Base-by-base conservation (phyloP, 2,888 invertebrate genomes). In the Tachina lurida region DNA sequence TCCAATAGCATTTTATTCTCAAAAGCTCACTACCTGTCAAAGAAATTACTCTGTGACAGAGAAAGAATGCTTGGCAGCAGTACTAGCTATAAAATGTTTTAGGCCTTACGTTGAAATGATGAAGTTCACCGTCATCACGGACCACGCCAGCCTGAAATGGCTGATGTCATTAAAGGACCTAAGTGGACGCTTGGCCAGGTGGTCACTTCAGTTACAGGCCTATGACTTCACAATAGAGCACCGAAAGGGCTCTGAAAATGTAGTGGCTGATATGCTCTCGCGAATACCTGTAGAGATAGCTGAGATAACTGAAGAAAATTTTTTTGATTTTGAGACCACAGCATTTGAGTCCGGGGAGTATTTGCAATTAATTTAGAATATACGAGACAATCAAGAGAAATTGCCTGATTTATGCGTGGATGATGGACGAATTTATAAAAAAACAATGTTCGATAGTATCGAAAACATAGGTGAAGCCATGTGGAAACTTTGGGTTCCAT, bases 371-470 rank as follows among this genome's bases (percentile, higher is more conserved):
- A 43, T 73, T 1, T 22, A 39, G 17, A 63, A 22, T 12, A 47
- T 82, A 4, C 13, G 19, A 3, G 54, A 76, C 4, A 82, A 71
- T 43, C 8, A 31, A 13, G 41, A 71, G 0, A 45, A 12, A 62
- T 87, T 68, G 56, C 90, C 67, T 87, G 89, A n/a, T 52, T 88
- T 39, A 89, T 60, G 54, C 47, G 39, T 19, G 9, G 70, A 43
- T 13, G 22, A 60, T 68, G 58, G 47, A 3, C 31, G 31, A 31
- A 31, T 31, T 31, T 31, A 31, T 31, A 31, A 31, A 31, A 4
- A 2, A 31, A 3, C 31, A 3, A 0, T 31, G 31, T 4, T 31
- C 4, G 31, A 3, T 31, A 4, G 31, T 31, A 4, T 31, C 31
- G 31, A 31, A 31, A 31, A 31, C 31, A 1, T 70, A 56, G 19